Evolutionary conservation across 1,140 invertebrate species (phyloP), one percentile per base, ranked within the genome.

Genomic region (Cotesia chilonis): DNA sequence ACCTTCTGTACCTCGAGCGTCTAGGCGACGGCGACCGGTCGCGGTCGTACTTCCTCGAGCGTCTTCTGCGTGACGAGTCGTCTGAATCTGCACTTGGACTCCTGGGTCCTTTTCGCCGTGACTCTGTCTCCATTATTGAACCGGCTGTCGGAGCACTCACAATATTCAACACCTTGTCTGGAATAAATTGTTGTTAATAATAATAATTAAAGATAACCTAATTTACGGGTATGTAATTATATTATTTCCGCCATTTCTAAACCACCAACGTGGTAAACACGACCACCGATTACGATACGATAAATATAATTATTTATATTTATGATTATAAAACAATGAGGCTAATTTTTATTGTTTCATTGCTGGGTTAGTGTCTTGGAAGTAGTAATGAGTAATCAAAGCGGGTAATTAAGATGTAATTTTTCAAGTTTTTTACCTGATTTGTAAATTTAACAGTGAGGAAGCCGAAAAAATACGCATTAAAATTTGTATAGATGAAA

Each of bases 11-110:
- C 63, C 84, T 75, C 0, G 76, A 79, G 70, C 86, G 76, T 63
- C 86, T 81, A 0, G 86, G 86, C 1, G 86, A 87, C 6, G 84
- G 84, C 3, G 86, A 87, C 59, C 71, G 9, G 47, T 72, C 71
- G 9, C 84, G 74, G 35, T 87, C 85, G 35, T 87, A 87, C 28
- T 87, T 87, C 12, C 84, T 75, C 4, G 81, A 81, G 55, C 85
- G 70, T 73, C 84, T 82, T 37, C 82, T 80, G 47, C 84, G 83
- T 0, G 83, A 78, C 0, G 81, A 83, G 63, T 84, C 81, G 37
- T 87, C 84, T 0, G 86, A 87, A 63, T 85, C 84, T 0, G 80
- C 78, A 55, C 83, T 85, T 0, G 84, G 84, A 72, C 85, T 86
- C 7, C 85, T 75, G 4, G 77, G 84, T 47, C 82, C 81, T 54